phyloP scores from a whole-genome alignment of 2,113 vertebrate species.

The Chaetodon auriga region DNA sequence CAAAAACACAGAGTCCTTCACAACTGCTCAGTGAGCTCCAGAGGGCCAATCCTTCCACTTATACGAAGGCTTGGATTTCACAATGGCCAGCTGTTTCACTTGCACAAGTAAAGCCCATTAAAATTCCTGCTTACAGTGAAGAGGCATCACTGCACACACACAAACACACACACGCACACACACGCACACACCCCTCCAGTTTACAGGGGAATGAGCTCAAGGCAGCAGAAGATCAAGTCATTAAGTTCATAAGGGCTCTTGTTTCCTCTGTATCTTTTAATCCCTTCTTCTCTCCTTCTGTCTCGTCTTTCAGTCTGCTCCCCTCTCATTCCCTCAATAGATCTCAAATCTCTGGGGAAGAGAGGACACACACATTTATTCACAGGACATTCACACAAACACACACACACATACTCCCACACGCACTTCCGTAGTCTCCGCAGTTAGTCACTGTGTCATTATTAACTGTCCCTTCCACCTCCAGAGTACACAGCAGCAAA shows the following conservation, averaged over 20 bases:
- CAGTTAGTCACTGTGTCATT: slow-evolving; percentile 42
- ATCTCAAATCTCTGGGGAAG: slow-evolving; percentile 31
- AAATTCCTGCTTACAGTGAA: slow-evolving; percentile 56
- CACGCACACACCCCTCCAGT: background rate
- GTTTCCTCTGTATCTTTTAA: slow-evolving; percentile 29
- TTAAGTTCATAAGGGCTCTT: slow-evolving; percentile 27
- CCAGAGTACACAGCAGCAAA: slow-evolving; percentile 53
- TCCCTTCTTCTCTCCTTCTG: background rate
- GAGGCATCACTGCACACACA: background rate
- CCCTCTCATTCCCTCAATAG: slow-evolving; percentile 28
- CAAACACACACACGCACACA: slow-evolving; percentile 1
- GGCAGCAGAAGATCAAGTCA: slow-evolving; percentile 27
- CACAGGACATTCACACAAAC: slow-evolving; percentile 37
- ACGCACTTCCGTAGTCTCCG: slow-evolving; percentile 15
- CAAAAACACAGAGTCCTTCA: background rate
- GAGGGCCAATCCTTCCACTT: slow-evolving; percentile 48
- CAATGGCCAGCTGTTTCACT: slow-evolving; percentile 65
- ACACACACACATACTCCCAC: slow-evolving; percentile 34
- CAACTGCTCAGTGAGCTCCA: slow-evolving; percentile 44
- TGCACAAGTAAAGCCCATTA: slow-evolving; percentile 59
- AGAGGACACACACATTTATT: slow-evolving; percentile 22
- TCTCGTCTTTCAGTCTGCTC: slow-evolving; percentile 39
- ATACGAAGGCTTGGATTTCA: slow-evolving; percentile 65
- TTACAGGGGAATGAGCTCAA: slow-evolving; percentile 23
- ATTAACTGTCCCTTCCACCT: slow-evolving; percentile 42